Base-by-base conservation (phyloP, 53 echinoderm and acorn worm species). In the Apostichopus leukothele region DNA sequence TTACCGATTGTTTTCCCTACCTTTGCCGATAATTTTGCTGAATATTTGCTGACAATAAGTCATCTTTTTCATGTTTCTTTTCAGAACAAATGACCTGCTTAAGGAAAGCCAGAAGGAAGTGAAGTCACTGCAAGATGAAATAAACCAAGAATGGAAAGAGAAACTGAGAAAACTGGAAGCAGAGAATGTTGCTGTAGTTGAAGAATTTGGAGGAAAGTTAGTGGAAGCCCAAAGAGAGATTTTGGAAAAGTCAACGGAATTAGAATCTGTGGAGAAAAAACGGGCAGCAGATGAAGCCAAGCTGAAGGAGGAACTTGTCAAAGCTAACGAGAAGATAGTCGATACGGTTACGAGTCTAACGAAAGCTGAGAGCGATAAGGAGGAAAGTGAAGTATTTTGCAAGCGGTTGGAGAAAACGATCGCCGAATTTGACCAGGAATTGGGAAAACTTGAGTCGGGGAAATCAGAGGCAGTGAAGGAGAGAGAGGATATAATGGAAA, bases 141-240 rank as follows among this genome's bases (percentile, higher is more conserved):
- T 93, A 27, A 89, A 91, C 74, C 75, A 88, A 57, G 89, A 85
- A 21, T 86, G 83, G 91, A 81, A 20, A 68, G 86, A 88, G 76
- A 88, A 88, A 60, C 60, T 91, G 21, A 79, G 52, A 52, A 93
- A 91, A 19, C 87, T 91, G 52, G 94, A 97, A 79, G 98, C 92
- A 73, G 88, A 91, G 7, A 89, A 86, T 54, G 79, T 88, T 85
- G 73, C 85, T n/a, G 89, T 93, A 13, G 90, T 91, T 83, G 92
- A 95, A 89, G 98, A 97, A 75, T 94, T 95, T 75, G 94, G 93
- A 51, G 91, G 94, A 5, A 91, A 95, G 20, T 92, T 97, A 25
- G 91, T 97, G 7, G 95, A 95, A 26, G 94, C 98, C 13, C 95
- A 97, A 88, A 97, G 89, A 77, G 92, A 89, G 76, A 91, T 95